phyloP scores from a whole-genome alignment of 2,888 invertebrate genomes.

The Cerceris rybyensis region DNA sequence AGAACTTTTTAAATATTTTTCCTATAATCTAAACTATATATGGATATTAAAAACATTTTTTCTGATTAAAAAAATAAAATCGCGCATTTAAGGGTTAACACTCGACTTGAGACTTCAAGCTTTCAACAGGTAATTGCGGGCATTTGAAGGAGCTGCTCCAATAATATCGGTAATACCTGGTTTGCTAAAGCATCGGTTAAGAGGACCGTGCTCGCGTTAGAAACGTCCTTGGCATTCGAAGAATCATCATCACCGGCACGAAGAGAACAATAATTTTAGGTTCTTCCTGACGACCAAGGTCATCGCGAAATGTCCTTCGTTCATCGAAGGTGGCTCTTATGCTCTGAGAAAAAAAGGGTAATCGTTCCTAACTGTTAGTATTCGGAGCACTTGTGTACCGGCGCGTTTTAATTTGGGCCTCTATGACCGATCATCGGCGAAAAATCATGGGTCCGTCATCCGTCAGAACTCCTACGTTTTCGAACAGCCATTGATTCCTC shows the following conservation, averaged over 20 bases:
- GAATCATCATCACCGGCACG: constrained; percentile 37
- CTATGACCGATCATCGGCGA: background rate
- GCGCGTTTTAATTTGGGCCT: constrained; percentile 16
- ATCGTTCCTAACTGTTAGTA: constrained; percentile 32
- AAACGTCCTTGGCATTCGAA: constrained; percentile 57
- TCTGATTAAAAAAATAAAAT: too few relatives aligned
- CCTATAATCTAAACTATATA: too few relatives aligned
- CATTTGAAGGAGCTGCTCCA: constrained; percentile 31
- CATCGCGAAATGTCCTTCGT: constrained; percentile 55
- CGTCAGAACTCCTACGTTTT: background rate
- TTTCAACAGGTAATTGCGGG: constrained; percentile 43
- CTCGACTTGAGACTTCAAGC: background rate
- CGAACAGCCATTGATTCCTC: background rate
- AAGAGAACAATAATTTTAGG: constrained; percentile 52
- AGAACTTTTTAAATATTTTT: too few relatives aligned
- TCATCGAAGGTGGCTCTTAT: constrained; percentile 39
- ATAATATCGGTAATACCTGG: constrained; percentile 56
- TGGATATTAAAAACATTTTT: too few relatives aligned
- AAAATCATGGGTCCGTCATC: background rate
- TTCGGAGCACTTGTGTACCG: constrained; percentile 25
- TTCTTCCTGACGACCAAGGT: constrained; percentile 41
- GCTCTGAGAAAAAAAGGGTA: constrained; percentile 15
- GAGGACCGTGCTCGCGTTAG: constrained; percentile 38
- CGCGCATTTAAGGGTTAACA: too few relatives aligned
- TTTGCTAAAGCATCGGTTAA: constrained; percentile 48